These are phyloP conservation scores for Drosophila birchii DNA, from an alignment of 2,888 invertebrate genomes.

Conservation along the genomic window DNA sequence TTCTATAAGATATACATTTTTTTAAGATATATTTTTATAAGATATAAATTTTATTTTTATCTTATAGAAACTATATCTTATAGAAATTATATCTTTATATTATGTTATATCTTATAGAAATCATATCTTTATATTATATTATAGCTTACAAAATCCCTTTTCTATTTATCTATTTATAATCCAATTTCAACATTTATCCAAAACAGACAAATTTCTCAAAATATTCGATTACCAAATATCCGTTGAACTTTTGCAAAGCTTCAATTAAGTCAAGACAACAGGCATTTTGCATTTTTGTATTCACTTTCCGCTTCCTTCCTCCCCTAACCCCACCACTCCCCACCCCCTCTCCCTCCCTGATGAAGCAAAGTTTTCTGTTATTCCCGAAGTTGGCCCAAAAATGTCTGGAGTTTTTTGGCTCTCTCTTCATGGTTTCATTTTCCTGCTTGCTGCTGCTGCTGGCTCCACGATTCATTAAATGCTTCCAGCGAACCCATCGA, in stretches of 20 bases:
- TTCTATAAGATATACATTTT: not conserved
- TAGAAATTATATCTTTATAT: too few species aligned
- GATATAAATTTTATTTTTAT: too few species aligned
- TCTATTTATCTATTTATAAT: too few species aligned
- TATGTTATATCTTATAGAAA: too few species aligned
- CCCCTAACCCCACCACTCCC: too few species aligned
- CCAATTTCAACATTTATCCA: not conserved
- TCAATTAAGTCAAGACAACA: slow-evolving; percentile 33
- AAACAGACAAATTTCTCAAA: not conserved
- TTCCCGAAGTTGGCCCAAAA: slow-evolving; percentile 38
- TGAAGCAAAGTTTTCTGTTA: slow-evolving; percentile 43
- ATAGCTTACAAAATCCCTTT: too few species aligned
- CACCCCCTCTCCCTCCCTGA: not conserved
- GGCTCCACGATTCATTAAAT: slow-evolving; percentile 37
- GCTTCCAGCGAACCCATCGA: slow-evolving; percentile 19
- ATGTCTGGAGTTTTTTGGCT: slow-evolving; percentile 38
- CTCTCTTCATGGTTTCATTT: slow-evolving; percentile 9
- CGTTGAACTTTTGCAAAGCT: slow-evolving; percentile 13
- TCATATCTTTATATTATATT: too few species aligned
- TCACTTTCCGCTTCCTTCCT: not conserved
- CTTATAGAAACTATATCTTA: too few species aligned
- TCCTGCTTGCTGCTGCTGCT: slow-evolving; percentile 3
- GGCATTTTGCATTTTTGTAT: slow-evolving; percentile 23
- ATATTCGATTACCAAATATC: slow-evolving; percentile 12
- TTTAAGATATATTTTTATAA: too few species aligned